Conservation (phyloP, 2,888 invertebrate species). For the Argynnis bischoffii region DNA sequence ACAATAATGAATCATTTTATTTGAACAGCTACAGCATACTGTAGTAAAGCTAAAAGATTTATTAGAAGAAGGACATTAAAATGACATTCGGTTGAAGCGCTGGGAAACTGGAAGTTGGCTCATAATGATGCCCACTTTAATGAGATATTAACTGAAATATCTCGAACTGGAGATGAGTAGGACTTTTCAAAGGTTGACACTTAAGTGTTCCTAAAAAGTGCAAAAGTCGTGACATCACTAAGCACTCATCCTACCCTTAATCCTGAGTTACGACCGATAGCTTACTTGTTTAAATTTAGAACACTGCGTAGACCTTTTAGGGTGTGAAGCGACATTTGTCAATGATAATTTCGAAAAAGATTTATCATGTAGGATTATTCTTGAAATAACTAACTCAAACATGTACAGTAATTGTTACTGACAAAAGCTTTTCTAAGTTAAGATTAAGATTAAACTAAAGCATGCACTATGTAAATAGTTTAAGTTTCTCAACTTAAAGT, state of each 20-base stretch:
- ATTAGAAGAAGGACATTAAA: constrained; percentile 63
- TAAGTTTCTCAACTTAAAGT: constrained; percentile 4
- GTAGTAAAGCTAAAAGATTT: constrained; percentile 54
- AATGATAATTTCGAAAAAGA: constrained; percentile 24
- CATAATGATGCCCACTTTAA: constrained; percentile 65
- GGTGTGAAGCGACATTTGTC: constrained; percentile 36
- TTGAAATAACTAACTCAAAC: constrained; percentile 10
- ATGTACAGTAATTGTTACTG: neutral
- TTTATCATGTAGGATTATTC: constrained; percentile 22
- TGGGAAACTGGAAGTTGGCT: constrained; percentile 62
- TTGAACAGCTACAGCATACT: constrained; percentile 42
- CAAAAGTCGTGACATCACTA: constrained; percentile 49
- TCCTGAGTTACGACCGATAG: constrained; percentile 52
- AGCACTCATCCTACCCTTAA: constrained; percentile 16
- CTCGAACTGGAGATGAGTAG: constrained; percentile 54
- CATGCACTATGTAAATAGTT: neutral
- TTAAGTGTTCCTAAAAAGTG: constrained; percentile 49
- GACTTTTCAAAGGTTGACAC: constrained; percentile 46
- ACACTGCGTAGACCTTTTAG: constrained; percentile 50
- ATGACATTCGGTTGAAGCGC: constrained; percentile 62
- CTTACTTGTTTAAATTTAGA: constrained; percentile 64
- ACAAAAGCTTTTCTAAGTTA: neutral
- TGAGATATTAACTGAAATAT: constrained; percentile 68
- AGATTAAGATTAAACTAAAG: constrained; percentile 4
- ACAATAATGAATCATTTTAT: constrained; percentile 26